A percentile compares a stretch with the other conserved stretches of the same genome.
Conservation (phyloP, 2,113 vertebrate species). For the Sylvia atricapilla region DNA sequence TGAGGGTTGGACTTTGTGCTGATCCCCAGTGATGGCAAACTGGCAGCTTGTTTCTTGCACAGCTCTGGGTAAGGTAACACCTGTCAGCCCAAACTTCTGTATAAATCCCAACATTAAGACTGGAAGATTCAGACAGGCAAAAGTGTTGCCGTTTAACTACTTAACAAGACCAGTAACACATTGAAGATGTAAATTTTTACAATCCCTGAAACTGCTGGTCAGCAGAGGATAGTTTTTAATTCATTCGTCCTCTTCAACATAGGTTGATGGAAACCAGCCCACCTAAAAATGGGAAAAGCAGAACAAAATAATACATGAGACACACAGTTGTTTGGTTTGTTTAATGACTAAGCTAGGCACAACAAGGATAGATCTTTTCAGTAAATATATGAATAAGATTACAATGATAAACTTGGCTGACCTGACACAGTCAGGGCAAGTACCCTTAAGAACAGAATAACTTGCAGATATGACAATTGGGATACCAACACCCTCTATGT, state of each 20-base stretch:
- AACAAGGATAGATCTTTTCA: background rate
- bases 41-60: constrained; percentile 56
- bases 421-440: background rate
- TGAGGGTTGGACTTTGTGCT: constrained; percentile 42
- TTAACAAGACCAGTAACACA: constrained; percentile 36
- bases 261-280: constrained; percentile 98
- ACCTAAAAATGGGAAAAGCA: constrained; percentile 75
- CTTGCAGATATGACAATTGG: background rate
- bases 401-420: background rate
- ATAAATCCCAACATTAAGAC: constrained; percentile 66
- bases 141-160: constrained; percentile 56
- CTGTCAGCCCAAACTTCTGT: constrained; percentile 63
- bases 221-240: background rate
- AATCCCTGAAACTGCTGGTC: constrained; percentile 61
- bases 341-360: background rate
- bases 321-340: background rate
- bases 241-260: constrained; percentile 96
- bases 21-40: constrained; percentile 46
- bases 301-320: constrained; percentile 17
- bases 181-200: constrained; percentile 21
- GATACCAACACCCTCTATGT: background rate
- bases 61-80: constrained; percentile 65
- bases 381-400: background rate
- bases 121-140: constrained; percentile 52
- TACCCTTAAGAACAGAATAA: background rate